These are phyloP conservation scores for Origma solitaria DNA, from an alignment of 2,113 vertebrate species.

Conservation along the genomic window DNA sequence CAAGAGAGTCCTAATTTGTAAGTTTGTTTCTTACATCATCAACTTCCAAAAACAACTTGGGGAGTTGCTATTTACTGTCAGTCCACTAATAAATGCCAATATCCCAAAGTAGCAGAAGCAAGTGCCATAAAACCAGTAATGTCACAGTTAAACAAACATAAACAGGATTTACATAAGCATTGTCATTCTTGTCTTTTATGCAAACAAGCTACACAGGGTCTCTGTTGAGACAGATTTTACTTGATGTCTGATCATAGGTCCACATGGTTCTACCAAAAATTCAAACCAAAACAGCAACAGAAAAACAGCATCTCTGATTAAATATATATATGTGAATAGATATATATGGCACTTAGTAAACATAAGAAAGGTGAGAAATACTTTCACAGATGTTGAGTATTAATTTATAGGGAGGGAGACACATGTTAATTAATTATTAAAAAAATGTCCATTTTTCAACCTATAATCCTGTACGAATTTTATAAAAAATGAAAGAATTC, in stretches of 20 bases:
- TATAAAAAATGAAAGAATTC: neutral
- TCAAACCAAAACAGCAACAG: neutral
- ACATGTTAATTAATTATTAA: fast-evolving
- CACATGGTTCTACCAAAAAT: neutral
- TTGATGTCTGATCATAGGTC: neutral
- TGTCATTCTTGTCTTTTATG: neutral
- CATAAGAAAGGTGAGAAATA: neutral
- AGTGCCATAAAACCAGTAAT: neutral
- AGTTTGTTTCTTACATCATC: constrained; percentile 58
- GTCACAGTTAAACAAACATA: neutral
- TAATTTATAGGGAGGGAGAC: neutral
- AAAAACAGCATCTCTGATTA: neutral
- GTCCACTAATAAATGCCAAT: constrained; percentile 81
- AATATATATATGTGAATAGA: neutral
- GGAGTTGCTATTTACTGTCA: constrained; percentile 81
- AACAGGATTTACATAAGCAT: neutral
- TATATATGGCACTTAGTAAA: neutral
- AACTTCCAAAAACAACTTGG: constrained; percentile 83
- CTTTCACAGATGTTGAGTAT: neutral
- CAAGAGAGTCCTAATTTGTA: constrained; percentile 41
- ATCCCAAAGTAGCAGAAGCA: constrained; percentile 65
- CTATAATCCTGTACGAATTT: neutral
- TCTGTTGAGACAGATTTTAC: neutral
- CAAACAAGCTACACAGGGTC: neutral
- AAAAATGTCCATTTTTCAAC: neutral